Evolutionary conservation across 2,113 vertebrate genomes (phyloP).

Genomic region (Ginglymostoma cirratum): DNA sequence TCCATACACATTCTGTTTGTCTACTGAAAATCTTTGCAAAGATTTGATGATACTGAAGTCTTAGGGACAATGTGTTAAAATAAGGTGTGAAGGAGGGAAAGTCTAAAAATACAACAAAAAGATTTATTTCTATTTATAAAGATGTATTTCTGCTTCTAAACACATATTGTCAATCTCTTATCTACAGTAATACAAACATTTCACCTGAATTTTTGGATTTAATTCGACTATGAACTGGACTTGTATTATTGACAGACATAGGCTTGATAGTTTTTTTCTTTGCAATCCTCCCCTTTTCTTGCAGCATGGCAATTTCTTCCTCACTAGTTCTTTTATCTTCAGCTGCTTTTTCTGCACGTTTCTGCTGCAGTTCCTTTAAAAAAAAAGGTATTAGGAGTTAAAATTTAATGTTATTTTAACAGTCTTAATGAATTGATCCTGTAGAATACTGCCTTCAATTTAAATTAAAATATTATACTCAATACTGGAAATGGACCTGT

Average conservation of each 20-base stretch:
- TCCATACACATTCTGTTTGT: too few species aligned
- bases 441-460: background rate
- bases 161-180: background rate
- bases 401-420: background rate
- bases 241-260: conserved; percentile 38
- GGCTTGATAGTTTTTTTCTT: conserved; percentile 53
- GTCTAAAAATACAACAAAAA: background rate
- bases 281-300: conserved; percentile 47
- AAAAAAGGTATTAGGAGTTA: background rate
- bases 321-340: conserved; percentile 49
- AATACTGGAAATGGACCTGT: background rate
- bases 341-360: conserved; percentile 58
- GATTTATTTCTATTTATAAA: background rate
- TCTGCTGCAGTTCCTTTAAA: conserved; percentile 77
- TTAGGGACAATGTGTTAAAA: background rate
- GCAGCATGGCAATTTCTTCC: conserved; percentile 47
- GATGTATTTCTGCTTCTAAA: background rate
- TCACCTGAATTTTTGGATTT: conserved; percentile 74
- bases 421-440: too few species aligned
- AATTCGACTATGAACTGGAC: conserved; percentile 38
- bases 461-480: background rate
- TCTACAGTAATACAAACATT: background rate
- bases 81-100: background rate
- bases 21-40: background rate
- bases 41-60: background rate